These are phyloP conservation scores for Rhamnusium bicolor DNA, from an alignment of 2,888 invertebrate genomes.

Conservation along the genomic window DNA sequence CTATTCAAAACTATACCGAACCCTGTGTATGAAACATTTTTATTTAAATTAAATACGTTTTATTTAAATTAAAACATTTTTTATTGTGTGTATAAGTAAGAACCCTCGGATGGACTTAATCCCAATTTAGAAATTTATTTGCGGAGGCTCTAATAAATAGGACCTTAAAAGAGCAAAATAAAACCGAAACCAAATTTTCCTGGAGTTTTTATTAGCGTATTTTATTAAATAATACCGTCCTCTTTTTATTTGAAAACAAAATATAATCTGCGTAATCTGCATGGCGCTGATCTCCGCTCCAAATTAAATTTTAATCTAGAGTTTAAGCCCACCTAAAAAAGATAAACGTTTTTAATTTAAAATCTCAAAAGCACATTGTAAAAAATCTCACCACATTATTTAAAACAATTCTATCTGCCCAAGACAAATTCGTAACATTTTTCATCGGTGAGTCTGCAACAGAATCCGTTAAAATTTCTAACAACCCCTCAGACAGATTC, in stretches of 20 bases:
- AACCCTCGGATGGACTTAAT: background rate
- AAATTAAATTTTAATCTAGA: constrained; percentile 23
- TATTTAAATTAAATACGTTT: no score
- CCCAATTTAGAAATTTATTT: background rate
- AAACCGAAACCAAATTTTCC: background rate
- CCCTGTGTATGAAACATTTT: no score
- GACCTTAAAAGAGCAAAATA: background rate
- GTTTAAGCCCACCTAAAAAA: constrained; percentile 10
- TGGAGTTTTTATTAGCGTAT: background rate
- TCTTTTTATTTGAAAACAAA: background rate
- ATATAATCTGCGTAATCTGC: constrained; percentile 14
- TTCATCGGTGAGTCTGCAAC: background rate
- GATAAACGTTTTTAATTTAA: constrained; percentile 19
- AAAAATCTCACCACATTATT: constrained; percentile 18
- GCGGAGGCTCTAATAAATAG: background rate
- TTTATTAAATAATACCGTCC: background rate
- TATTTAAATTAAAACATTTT: no score
- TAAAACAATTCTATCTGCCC: constrained; percentile 9
- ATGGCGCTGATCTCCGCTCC: background rate
- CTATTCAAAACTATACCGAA: no score
- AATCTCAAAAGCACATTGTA: constrained; percentile 1
- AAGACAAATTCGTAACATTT: constrained; percentile 12
- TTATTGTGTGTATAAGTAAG: no score
- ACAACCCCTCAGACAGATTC: background rate
- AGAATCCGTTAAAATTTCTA: constrained; percentile 3